Evolutionary conservation across 2,888 invertebrate genomes (phyloP), one percentile per base, ranked within the genome.

Genomic region (Trichogramma dendrolimi): DNA sequence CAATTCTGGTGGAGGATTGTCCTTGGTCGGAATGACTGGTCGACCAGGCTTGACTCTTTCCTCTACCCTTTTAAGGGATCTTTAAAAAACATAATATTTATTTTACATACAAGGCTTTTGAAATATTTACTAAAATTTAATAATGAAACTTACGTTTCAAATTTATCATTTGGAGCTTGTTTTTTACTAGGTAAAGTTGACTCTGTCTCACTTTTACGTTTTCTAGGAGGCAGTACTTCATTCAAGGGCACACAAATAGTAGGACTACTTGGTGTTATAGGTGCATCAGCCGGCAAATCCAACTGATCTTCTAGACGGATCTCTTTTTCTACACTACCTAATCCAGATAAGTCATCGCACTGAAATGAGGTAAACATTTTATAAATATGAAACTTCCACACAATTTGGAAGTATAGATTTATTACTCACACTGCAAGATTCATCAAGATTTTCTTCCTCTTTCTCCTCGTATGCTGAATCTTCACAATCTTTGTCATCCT

Each of bases 1-100:
- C 80, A 92, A 82, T 73, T 89, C 89, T 5, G 89, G 87, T 7
- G 91, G 91, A 60, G 91, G 90, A 81, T 89, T 88, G 71, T 88
- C 89, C 77, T 87, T 87, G n/a, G 89, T 88, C 49, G 90, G 89
- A 71, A 88, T 87, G 43, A 87, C 79, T 59, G 84, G 83, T 67
- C 84, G 71, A 46, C 60, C 58, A 73, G 67, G 47, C 70, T 79
- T 79, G n/a, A 73, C 72, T 64, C 77, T 79, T 48, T 79, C 78
- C 41, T 79, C 77, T 48, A 72, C 61, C 62, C 73, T 77, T 67
- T 76, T 78, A 14, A 69, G 60, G 60, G 67, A 67, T 67, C 77
- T 78, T 46, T 4, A 64, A 66, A 41, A 62, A 60, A 55, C 7
- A 58, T 55, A 27, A n/a, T 6, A 46, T 46, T 10, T 3, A 10